Evolutionary conservation across 2,113 vertebrate species (phyloP).

Genomic region (Clarias gariepinus): DNA sequence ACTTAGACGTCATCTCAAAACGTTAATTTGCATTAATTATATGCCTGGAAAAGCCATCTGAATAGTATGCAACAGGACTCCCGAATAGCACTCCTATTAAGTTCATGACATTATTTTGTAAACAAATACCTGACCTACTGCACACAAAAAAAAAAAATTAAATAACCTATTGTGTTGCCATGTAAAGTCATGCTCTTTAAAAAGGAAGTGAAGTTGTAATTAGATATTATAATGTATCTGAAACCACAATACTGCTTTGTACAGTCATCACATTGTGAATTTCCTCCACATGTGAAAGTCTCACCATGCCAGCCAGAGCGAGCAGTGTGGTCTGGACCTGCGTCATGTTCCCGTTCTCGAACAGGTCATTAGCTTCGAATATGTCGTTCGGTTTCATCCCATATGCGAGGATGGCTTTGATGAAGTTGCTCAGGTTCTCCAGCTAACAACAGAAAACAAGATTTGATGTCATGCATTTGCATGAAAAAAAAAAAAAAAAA

Average conservation of each 20-base stretch:
- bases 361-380: conserved; percentile 90
- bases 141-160: no score
- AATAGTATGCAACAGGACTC: neutral
- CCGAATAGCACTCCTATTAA: neutral
- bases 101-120: neutral
- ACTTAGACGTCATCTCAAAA: neutral
- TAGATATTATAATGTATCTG: neutral
- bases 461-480: neutral
- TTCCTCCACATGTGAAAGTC: conserved; percentile 46
- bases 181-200: neutral
- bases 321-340: conserved; percentile 87
- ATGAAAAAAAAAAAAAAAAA: neutral
- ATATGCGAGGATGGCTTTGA: conserved; percentile 85
- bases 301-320: conserved; percentile 83
- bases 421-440: conserved; percentile 89
- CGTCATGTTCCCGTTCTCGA: conserved; percentile 89
- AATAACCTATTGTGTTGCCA: neutral
- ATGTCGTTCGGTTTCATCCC: conserved; percentile 88
- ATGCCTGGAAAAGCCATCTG: neutral
- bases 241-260: neutral
- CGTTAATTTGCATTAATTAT: neutral
- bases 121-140: neutral
- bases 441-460: conserved; percentile 65
- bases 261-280: neutral
- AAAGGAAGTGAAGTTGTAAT: neutral